phyloP scores from a whole-genome alignment of 2,888 invertebrate genomes.

The Gastrophysa polygoni region DNA sequence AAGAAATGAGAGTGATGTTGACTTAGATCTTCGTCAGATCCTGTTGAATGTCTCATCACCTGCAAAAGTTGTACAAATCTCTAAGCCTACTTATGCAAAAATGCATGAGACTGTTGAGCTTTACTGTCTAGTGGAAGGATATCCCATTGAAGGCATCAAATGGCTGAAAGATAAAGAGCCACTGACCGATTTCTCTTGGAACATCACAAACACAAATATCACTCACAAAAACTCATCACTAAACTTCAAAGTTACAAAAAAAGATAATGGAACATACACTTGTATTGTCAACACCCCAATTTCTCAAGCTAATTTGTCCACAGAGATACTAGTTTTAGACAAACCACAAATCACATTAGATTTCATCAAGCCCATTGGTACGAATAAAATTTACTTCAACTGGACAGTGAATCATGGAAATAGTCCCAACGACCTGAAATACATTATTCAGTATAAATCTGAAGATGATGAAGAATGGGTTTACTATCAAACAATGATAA shows the following conservation, averaged over 20 bases:
- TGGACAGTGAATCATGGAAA: slow-evolving; percentile 84
- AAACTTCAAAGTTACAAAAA: slow-evolving; percentile 65
- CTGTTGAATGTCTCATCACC: slow-evolving; percentile 59
- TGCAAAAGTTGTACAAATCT: slow-evolving; percentile 59
- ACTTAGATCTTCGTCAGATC: slow-evolving; percentile 50
- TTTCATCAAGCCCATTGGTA: slow-evolving; percentile 76
- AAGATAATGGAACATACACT: slow-evolving; percentile 76
- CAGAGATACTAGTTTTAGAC: slow-evolving; percentile 65
- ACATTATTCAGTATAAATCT: slow-evolving; percentile 62
- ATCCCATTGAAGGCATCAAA: slow-evolving; percentile 62
- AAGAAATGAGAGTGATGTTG: slow-evolving; percentile 52
- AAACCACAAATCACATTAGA: slow-evolving; percentile 74
- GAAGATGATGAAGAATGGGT: slow-evolving; percentile 62
- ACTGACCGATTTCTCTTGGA: slow-evolving; percentile 50
- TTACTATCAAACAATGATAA: slow-evolving; percentile 66
- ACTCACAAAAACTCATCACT: slow-evolving; percentile 66
- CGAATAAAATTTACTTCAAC: slow-evolving; percentile 76
- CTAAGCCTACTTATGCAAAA: slow-evolving; percentile 59
- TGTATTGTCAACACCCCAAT: slow-evolving; percentile 58
- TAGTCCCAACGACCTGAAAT: slow-evolving; percentile 67
- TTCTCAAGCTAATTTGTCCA: slow-evolving; percentile 44
- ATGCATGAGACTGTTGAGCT: slow-evolving; percentile 61
- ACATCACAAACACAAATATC: slow-evolving; percentile 58
- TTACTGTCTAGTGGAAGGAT: slow-evolving; percentile 65
- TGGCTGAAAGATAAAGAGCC: slow-evolving; percentile 66